These are phyloP conservation scores for Parapsyche elsis DNA, from an alignment of 1,140 invertebrate genomes.

Conservation along the genomic window DNA sequence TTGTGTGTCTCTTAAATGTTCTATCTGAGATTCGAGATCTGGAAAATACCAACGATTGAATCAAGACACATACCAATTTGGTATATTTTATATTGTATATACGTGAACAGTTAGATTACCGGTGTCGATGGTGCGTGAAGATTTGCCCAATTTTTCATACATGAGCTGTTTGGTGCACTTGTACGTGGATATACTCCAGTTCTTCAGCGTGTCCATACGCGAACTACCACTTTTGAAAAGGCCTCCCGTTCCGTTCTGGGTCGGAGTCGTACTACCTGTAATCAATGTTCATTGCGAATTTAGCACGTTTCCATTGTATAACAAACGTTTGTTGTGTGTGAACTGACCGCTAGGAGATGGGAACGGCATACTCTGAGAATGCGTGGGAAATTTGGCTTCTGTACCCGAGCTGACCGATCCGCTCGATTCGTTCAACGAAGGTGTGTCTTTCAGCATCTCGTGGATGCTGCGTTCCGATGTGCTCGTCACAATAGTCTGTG, in stretches of 20 bases:
- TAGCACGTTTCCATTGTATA: neutral
- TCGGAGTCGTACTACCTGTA: slow-evolving; percentile 64
- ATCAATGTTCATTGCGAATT: neutral
- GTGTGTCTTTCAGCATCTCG: slow-evolving; percentile 88
- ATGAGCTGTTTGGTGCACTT: slow-evolving; percentile 96
- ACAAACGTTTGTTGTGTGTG: neutral
- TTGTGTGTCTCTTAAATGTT: slow-evolving; percentile 92
- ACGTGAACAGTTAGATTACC: slow-evolving; percentile 65
- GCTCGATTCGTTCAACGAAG: slow-evolving; percentile 81
- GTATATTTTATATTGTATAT: neutral
- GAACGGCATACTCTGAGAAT: slow-evolving; percentile 65
- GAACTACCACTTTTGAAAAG: slow-evolving; percentile 73
- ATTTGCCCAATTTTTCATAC: slow-evolving; percentile 94
- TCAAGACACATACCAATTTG: slow-evolving; percentile 14
- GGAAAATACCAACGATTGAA: slow-evolving; percentile 58
- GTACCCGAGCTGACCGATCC: slow-evolving; percentile 80
- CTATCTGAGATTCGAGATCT: slow-evolving; percentile 94
- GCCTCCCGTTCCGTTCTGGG: slow-evolving; percentile 68
- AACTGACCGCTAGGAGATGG: slow-evolving; percentile 58
- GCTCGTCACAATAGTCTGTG: slow-evolving; percentile 57
- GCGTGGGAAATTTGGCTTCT: slow-evolving; percentile 66
- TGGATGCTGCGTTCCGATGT: slow-evolving; percentile 81
- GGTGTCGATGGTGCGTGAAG: slow-evolving; percentile 89
- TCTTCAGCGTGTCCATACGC: slow-evolving; percentile 90
- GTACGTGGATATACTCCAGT: slow-evolving; percentile 97